Evolutionary conservation across 2,888 invertebrate species (phyloP).

Genomic region (Thecophora atra): DNA sequence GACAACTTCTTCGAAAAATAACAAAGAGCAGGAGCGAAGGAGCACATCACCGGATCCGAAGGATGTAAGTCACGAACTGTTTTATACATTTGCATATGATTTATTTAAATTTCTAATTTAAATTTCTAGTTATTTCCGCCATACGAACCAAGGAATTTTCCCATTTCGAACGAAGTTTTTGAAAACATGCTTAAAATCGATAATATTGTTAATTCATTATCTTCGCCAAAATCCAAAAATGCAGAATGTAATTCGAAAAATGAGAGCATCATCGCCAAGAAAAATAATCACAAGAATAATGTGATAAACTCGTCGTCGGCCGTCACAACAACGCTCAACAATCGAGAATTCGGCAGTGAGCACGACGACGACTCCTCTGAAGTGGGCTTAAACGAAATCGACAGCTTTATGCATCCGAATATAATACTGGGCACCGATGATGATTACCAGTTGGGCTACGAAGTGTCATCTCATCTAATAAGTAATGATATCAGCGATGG

Average conservation of each 20-base stretch:
- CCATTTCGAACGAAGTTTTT: constrained; percentile 76
- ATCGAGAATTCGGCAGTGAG: constrained; percentile 32
- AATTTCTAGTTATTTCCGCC: constrained; percentile 73
- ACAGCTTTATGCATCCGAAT: constrained; percentile 53
- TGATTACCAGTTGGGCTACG: constrained; percentile 39
- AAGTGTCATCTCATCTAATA: constrained; percentile 9
- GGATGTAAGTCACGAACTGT: constrained; percentile 65
- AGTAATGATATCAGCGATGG: constrained; percentile 46
- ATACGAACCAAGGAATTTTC: constrained; percentile 80
- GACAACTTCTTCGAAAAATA: constrained; percentile 62
- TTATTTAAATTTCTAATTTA: background rate
- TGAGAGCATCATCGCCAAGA: background rate
- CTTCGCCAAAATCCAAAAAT: constrained; percentile 30
- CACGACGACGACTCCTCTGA: constrained; percentile 40
- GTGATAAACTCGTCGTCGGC: background rate
- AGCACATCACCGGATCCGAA: constrained; percentile 68
- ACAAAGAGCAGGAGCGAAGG: constrained; percentile 60
- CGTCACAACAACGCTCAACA: constrained; percentile 42
- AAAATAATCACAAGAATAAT: constrained; percentile 21
- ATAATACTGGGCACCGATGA: constrained; percentile 53
- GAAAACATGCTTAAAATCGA: constrained; percentile 58
- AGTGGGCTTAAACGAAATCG: constrained; percentile 48
- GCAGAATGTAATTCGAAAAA: constrained; percentile 8
- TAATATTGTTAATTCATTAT: constrained; percentile 38
- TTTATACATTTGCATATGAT: background rate